Evolutionary conservation across 2,888 invertebrate genomes (phyloP).

Genomic region (Petrophora chlorosata): DNA sequence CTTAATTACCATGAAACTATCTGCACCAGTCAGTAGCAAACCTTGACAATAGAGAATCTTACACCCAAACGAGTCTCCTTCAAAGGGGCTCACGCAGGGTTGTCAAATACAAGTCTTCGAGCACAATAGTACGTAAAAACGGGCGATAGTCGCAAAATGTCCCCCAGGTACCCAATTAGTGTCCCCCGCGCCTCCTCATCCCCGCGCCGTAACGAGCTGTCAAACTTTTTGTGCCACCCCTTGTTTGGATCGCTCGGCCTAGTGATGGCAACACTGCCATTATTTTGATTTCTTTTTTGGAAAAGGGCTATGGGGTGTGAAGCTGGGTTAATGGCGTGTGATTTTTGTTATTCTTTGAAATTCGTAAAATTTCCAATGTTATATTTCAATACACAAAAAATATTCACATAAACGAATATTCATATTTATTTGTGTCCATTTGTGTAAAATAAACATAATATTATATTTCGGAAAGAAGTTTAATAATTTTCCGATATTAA

Average conservation of each 20-base stretch:
- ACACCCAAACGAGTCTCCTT: constrained; percentile 14
- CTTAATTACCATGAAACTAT: constrained; percentile 9
- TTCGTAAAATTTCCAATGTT: too few relatives aligned
- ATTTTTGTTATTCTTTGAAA: background rate
- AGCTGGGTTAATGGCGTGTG: background rate
- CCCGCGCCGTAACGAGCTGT: constrained; percentile 64
- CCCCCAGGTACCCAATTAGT: constrained; percentile 70
- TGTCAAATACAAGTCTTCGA: constrained; percentile 34
- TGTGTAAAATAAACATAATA: too few relatives aligned
- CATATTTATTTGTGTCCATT: too few relatives aligned
- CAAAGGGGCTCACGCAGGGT: constrained; percentile 22
- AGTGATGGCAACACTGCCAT: constrained; percentile 38
- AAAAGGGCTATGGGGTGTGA: constrained; percentile 7
- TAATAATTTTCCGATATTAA: too few relatives aligned
- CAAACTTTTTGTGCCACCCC: constrained; percentile 69
- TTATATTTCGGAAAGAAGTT: too few relatives aligned
- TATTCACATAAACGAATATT: too few relatives aligned
- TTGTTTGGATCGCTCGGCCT: constrained; percentile 54
- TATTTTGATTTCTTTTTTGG: constrained; percentile 28
- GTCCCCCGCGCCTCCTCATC: constrained; percentile 34
- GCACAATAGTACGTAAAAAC: constrained; percentile 32
- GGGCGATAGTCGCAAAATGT: constrained; percentile 30
- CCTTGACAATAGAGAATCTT: constrained; percentile 15
- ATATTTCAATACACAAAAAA: too few relatives aligned
- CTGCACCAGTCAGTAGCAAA: constrained; percentile 7